These are phyloP conservation scores for Myodes glareolus DNA, from an alignment of 2,113 vertebrate species.

Conservation along the genomic window DNA sequence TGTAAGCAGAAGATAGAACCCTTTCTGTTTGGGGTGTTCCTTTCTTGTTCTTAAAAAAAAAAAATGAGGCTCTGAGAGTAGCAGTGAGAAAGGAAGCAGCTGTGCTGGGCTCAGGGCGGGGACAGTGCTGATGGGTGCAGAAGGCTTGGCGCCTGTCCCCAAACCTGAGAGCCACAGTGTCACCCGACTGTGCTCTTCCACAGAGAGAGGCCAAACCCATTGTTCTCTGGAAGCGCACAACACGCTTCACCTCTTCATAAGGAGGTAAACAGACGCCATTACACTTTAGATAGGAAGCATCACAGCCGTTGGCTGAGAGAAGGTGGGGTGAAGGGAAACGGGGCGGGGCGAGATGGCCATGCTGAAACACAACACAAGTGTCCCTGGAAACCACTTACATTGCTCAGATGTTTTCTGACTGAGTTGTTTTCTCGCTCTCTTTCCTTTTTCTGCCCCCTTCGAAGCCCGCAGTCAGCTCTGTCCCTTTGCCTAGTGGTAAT, in stretches of 20 bases:
- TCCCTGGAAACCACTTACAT: conserved; percentile 83
- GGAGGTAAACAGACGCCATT: conserved; percentile 69
- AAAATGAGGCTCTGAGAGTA: conserved; percentile 61
- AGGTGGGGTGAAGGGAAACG: conserved; percentile 28
- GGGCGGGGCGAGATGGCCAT: conserved; percentile 60
- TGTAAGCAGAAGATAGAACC: conserved; percentile 80
- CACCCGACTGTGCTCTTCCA: background rate
- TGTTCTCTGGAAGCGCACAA: conserved; percentile 34
- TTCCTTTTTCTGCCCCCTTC: background rate
- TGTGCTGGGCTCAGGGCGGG: conserved; percentile 83
- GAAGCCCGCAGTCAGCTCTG: conserved; percentile 81
- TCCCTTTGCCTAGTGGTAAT: conserved; percentile 78
- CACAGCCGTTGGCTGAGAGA: conserved; percentile 38
- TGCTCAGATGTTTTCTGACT: conserved; percentile 82
- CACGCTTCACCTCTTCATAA: conserved; percentile 62
- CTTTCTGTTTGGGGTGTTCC: conserved; percentile 84
- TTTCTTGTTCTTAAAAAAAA: conserved; percentile 68
- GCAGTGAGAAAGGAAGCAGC: conserved; percentile 84
- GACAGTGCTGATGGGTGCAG: conserved; percentile 66
- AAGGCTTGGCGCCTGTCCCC: conserved; percentile 50
- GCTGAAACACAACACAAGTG: conserved; percentile 77
- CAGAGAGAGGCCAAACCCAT: background rate
- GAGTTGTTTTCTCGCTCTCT: conserved; percentile 70
- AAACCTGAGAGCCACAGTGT: conserved; percentile 57
- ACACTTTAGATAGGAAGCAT: conserved; percentile 59